Percentiles rank a stretch among this genome's conserved stretches.
phyloP scores from a whole-genome alignment of 2,113 vertebrate genomes.

The Pontoporia blainvillei region DNA sequence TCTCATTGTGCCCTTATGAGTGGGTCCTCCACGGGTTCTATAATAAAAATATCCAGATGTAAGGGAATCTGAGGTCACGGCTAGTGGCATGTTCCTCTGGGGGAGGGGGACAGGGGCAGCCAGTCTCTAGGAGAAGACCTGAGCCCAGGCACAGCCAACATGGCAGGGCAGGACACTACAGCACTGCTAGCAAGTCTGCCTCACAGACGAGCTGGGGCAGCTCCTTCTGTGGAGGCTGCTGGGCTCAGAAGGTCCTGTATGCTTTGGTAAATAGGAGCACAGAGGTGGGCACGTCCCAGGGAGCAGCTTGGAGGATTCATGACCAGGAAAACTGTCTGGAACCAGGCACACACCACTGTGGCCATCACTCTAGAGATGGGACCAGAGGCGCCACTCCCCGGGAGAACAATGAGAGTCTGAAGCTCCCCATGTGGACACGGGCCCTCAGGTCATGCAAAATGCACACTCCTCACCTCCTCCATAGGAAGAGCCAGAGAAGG shows the following conservation, averaged over 20 bases:
- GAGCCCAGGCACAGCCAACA: background rate
- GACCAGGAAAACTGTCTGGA: background rate
- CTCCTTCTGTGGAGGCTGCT: background rate
- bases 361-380: background rate
- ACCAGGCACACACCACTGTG: background rate
- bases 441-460: background rate
- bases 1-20: background rate
- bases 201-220: background rate
- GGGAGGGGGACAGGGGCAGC: rapidly evolving
- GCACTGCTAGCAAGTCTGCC: background rate
- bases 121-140: background rate
- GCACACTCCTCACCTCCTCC: too few species aligned
- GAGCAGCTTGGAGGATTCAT: background rate
- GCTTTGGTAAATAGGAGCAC: background rate
- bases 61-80: background rate
- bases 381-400: background rate
- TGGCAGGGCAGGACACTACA: background rate
- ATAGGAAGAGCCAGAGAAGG: background rate
- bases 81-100: background rate
- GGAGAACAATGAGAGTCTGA: background rate
- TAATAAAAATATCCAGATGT: background rate
- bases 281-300: background rate
- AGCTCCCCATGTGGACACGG: background rate
- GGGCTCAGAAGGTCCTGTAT: background rate
- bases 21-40: background rate